Percentiles rank a stretch among this genome's conserved stretches.
These are phyloP conservation scores for Fukomys damarensis DNA, from an alignment of 2,113 vertebrate genomes.

Conservation along the genomic window DNA sequence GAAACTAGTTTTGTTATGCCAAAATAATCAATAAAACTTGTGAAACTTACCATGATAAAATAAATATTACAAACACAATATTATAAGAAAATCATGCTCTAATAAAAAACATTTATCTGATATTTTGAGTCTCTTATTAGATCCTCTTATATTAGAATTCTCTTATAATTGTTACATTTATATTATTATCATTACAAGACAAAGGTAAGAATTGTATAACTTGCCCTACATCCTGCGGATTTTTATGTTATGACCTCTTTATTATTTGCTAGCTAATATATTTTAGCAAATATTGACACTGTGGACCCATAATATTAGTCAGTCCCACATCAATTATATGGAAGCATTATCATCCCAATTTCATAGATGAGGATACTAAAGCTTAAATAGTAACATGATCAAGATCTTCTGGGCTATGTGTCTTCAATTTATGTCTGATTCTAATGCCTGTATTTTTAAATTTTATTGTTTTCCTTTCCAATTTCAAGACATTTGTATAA, in stretches of 20 bases:
- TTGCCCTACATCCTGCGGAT: not conserved
- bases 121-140: not conserved
- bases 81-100: not conserved
- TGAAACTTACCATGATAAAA: not conserved
- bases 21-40: not conserved
- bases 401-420: not conserved
- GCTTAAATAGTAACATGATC: not conserved
- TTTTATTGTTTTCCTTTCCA: not conserved
- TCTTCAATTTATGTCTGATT: not conserved
- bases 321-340: not conserved
- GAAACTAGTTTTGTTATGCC: not conserved
- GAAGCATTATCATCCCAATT: not conserved
- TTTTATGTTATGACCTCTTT: not conserved
- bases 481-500: not conserved
- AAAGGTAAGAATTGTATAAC: not conserved
- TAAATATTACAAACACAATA: not conserved
- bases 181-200: not conserved
- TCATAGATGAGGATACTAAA: not conserved
- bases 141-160: not conserved
- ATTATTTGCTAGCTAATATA: not conserved
- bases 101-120: not conserved
- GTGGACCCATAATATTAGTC: not conserved
- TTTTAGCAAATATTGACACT: not conserved
- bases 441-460: not conserved
- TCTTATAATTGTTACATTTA: not conserved